Conservation (phyloP, 2,113 vertebrate genomes). For the Ovis canadensis region DNA sequence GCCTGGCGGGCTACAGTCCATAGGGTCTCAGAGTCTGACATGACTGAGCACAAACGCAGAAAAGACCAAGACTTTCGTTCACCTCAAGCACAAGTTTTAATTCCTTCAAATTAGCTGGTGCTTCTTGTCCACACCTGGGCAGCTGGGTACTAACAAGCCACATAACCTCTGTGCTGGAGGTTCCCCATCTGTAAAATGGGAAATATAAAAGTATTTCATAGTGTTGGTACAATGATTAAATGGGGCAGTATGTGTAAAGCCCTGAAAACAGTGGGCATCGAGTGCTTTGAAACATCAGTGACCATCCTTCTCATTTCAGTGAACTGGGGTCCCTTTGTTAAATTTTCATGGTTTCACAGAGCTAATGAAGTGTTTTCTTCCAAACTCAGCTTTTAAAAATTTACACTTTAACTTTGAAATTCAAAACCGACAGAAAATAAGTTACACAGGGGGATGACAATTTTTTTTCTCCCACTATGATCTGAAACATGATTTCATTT, state of each 20-base stretch:
- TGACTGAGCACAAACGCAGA: background rate
- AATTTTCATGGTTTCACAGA: background rate
- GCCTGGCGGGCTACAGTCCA: background rate
- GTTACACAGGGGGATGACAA: background rate
- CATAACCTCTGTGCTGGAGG: background rate
- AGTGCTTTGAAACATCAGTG: background rate
- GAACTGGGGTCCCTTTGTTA: background rate
- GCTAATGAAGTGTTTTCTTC: background rate
- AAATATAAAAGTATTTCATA: background rate
- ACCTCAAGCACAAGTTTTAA: accelerated
- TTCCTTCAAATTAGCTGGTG: background rate
- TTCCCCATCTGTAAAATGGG: background rate
- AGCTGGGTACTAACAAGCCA: background rate
- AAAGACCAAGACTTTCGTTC: too few relatives aligned
- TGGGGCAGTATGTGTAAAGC: background rate
- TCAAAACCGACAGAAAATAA: background rate
- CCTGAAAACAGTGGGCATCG: background rate
- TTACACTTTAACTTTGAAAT: background rate
- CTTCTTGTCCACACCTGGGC: background rate
- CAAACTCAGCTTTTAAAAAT: background rate
- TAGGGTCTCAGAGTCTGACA: background rate
- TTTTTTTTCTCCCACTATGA: background rate
- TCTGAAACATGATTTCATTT: background rate
- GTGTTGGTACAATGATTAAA: background rate
- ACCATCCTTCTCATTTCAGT: background rate